Conservation (phyloP, 2,888 invertebrate genomes). For the Dendrolimus houi region DNA sequence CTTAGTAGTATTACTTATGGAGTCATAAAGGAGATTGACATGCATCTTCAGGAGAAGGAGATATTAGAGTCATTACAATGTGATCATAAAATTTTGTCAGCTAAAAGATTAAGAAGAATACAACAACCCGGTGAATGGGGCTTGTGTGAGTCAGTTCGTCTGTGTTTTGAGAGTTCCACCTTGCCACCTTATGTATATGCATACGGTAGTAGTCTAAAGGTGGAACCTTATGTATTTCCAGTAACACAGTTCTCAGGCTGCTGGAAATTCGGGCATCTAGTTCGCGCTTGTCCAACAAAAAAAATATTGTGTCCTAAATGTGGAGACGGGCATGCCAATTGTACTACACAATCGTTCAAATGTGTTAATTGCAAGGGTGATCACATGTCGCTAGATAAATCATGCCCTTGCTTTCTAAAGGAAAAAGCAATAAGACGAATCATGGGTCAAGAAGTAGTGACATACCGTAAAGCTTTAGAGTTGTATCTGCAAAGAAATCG, state of each 20-base stretch:
- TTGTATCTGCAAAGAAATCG: no score
- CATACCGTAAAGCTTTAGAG: no score
- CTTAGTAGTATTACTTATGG: conserved; percentile 15
- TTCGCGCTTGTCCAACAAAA: not conserved
- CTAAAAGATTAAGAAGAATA: conserved; percentile 10
- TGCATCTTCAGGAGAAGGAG: conserved; percentile 13
- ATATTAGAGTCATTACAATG: conserved; percentile 6
- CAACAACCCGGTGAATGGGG: conserved; percentile 10
- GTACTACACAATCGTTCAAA: not conserved
- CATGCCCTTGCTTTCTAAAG: no score
- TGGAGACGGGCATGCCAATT: not conserved
- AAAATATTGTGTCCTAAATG: not conserved
- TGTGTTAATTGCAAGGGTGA: not conserved
- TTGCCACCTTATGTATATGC: conserved; percentile 10
- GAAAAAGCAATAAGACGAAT: no score
- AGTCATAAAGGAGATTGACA: conserved; percentile 15
- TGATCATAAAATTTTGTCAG: conserved; percentile 5
- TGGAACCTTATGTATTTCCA: conserved; percentile 14
- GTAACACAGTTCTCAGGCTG: conserved; percentile 16
- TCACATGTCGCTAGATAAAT: no score
- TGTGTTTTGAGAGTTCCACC: conserved; percentile 12
- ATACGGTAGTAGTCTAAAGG: conserved; percentile 11
- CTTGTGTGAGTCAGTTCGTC: conserved; percentile 11
- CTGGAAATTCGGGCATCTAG: conserved; percentile 8
- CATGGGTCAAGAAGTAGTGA: no score